A percentile compares a stretch with the other conserved stretches of the same genome.
Evolutionary conservation across 2,797 vertebrate genomes (phyloP).

Genomic region (Halcyon badia): DNA sequence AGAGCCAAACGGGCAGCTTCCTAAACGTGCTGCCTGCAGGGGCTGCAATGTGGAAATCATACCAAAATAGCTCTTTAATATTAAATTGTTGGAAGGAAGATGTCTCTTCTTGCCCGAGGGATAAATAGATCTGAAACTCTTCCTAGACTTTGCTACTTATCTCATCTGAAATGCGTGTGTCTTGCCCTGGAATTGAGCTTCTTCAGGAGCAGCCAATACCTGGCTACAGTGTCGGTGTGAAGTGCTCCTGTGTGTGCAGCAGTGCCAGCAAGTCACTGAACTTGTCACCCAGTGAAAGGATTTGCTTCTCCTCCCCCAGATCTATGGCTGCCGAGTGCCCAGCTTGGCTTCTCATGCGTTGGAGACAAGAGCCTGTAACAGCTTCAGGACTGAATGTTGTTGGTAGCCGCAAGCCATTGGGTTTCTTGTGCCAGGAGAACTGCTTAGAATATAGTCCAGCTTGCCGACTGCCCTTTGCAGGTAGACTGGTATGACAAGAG

Average conservation of each 20-base stretch:
- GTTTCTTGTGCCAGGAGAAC: not conserved
- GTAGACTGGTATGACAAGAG: not conserved
- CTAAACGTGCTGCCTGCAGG: slow-evolving; percentile 30
- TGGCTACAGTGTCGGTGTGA: not conserved
- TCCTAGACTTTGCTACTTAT: slow-evolving; percentile 51
- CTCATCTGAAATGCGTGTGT: slow-evolving; percentile 17
- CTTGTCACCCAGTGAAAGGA: not conserved
- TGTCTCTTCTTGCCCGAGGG: slow-evolving; percentile 61
- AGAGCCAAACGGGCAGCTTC: slow-evolving; percentile 42
- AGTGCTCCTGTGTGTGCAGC: not conserved
- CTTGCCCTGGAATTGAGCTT: not conserved
- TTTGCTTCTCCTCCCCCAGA: not conserved
- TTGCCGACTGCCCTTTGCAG: accelerated
- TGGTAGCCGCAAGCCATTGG: accelerated
- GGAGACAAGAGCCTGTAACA: not conserved
- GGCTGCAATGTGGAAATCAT: slow-evolving; percentile 50
- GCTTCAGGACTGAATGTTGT: not conserved
- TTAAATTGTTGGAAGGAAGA: slow-evolving; percentile 69
- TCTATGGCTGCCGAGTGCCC: not conserved
- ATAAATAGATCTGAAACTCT: slow-evolving; percentile 68
- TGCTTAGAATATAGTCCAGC: not conserved
- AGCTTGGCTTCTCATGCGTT: not conserved
- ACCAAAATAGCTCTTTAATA: slow-evolving; percentile 70
- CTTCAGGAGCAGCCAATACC: not conserved
- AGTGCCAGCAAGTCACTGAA: not conserved